These are phyloP conservation scores for Haplochromis vanheusdeni DNA, from an alignment of 2,113 vertebrate genomes.

Conservation along the genomic window DNA sequence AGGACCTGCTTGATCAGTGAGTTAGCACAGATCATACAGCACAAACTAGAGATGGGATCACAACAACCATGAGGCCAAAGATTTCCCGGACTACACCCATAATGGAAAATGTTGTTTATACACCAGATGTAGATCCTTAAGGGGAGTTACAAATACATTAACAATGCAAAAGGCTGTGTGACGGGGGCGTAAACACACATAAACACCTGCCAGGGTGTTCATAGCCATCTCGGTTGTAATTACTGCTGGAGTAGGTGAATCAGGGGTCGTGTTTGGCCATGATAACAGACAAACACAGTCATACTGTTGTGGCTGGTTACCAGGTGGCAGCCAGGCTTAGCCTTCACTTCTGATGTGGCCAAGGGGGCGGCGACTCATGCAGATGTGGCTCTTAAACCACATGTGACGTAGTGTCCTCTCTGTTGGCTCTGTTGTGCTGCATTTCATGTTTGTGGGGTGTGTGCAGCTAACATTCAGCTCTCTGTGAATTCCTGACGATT, in stretches of 20 bases:
- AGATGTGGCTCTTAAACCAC: neutral
- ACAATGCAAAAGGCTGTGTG: neutral
- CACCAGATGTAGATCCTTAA: neutral
- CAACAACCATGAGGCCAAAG: neutral
- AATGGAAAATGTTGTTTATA: neutral
- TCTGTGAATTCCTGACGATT: constrained; percentile 34
- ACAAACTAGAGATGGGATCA: neutral
- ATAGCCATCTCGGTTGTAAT: neutral
- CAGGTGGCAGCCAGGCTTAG: constrained; percentile 24
- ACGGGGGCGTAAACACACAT: neutral
- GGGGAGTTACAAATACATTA: neutral
- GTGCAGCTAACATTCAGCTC: neutral
- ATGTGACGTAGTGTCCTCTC: neutral
- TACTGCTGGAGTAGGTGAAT: neutral
- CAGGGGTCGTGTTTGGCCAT: neutral
- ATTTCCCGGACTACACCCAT: neutral
- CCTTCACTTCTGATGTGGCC: neutral
- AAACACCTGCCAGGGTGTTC: neutral
- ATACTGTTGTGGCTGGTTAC: neutral
- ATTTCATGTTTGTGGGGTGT: neutral
- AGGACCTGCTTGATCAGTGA: neutral
- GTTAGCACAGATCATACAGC: neutral
- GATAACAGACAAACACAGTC: neutral
- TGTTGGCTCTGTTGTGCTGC: neutral
- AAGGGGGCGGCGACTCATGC: neutral